phyloP scores from a whole-genome alignment of 2,888 invertebrate genomes.

The Sphaerophoria taeniata region DNA sequence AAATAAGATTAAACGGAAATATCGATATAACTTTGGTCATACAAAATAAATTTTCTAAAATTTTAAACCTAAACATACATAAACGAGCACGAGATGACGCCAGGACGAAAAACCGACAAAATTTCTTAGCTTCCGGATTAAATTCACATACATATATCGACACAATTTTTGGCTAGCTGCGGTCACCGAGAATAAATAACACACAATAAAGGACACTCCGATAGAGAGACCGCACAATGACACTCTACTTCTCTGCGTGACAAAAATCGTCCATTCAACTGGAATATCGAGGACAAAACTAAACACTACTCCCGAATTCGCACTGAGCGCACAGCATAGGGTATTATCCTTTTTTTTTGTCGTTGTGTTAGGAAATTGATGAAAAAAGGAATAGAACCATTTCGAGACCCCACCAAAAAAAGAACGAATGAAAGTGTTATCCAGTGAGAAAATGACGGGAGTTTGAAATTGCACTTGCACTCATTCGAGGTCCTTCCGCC shows the following conservation, averaged over 20 bases:
- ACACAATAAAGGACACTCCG: slow-evolving; percentile 48
- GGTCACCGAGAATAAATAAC: slow-evolving; percentile 51
- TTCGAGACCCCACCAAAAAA: slow-evolving; percentile 44
- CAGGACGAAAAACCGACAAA: slow-evolving; percentile 16
- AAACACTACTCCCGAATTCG: slow-evolving; percentile 20
- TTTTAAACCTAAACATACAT: slow-evolving; percentile 15
- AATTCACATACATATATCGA: slow-evolving; percentile 1
- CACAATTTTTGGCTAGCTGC: slow-evolving; percentile 40
- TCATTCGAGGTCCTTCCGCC: slow-evolving; percentile 43
- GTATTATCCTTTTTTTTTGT: slow-evolving; percentile 52
- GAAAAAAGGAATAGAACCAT: slow-evolving; percentile 10
- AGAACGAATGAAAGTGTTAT: slow-evolving; percentile 61
- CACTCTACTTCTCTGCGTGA: slow-evolving; percentile 48
- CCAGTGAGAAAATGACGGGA: slow-evolving; percentile 65
- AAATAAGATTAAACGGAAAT: slow-evolving; percentile 37
- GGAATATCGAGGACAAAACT: slow-evolving; percentile 61
- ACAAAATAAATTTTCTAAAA: not conserved
- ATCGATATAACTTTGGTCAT: slow-evolving; percentile 26
- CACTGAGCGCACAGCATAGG: slow-evolving; percentile 11
- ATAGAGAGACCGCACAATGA: slow-evolving; percentile 20
- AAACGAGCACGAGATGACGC: slow-evolving; percentile 34
- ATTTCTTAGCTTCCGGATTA: slow-evolving; percentile 59
- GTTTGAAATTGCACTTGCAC: slow-evolving; percentile 64
- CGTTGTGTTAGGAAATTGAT: slow-evolving; percentile 4
- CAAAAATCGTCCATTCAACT: slow-evolving; percentile 70